These are phyloP conservation scores for Charadrius vociferus DNA, from an alignment of 2,113 vertebrate species.

Conservation along the genomic window DNA sequence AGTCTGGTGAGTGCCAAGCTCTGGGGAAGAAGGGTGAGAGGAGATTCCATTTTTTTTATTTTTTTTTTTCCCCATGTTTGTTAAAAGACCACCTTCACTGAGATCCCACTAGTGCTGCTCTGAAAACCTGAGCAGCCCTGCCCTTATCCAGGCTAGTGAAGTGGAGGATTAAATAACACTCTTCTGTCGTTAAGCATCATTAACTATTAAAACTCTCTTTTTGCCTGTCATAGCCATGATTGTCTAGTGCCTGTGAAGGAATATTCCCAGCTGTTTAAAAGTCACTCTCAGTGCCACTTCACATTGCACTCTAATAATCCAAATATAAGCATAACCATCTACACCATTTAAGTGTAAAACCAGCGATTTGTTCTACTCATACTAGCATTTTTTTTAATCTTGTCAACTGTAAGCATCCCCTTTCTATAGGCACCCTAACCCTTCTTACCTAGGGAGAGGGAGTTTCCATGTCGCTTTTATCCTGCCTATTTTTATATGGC, in stretches of 20 bases:
- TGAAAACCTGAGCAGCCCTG: background rate
- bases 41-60: background rate
- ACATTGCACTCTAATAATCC: background rate
- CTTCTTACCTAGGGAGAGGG: background rate
- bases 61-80: background rate
- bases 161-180: background rate
- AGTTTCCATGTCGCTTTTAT: background rate
- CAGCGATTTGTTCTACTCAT: background rate
- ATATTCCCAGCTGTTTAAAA: background rate
- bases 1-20: accelerated
- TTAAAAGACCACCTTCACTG: background rate
- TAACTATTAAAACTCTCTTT: background rate
- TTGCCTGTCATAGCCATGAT: background rate
- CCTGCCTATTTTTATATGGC: background rate
- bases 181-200: background rate
- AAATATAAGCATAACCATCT: background rate
- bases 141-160: background rate
- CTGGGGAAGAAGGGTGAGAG: background rate
- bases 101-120: background rate
- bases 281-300: background rate
- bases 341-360: background rate
- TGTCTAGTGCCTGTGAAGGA: background rate
- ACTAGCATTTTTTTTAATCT: background rate
- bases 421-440: background rate
- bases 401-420: background rate